Conservation (phyloP, 2,797 vertebrate species). For the Manis crassicaudata region DNA sequence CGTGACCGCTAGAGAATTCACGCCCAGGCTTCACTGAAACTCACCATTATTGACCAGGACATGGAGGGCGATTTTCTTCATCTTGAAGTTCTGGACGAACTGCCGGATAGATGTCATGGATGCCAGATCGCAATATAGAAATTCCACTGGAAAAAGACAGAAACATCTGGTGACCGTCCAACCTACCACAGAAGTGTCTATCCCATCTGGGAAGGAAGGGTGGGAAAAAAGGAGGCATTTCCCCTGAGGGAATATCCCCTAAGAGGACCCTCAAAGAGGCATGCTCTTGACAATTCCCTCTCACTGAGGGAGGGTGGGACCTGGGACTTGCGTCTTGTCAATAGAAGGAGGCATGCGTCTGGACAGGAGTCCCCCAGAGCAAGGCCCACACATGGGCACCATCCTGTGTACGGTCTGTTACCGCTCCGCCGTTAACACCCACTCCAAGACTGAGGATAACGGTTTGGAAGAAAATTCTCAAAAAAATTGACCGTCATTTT, state of each 20-base stretch:
- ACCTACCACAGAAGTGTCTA: accelerated
- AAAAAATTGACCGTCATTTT: neutral
- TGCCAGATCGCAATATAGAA: slow-evolving; percentile 91
- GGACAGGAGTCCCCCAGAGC: accelerated
- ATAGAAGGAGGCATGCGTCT: accelerated
- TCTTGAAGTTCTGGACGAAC: slow-evolving; percentile 89
- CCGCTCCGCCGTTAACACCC: accelerated
- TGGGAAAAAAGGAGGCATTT: too few relatives aligned
- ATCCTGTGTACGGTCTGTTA: accelerated
- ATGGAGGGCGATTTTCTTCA: slow-evolving; percentile 89
- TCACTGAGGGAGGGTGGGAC: too few relatives aligned
- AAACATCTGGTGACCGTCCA: neutral
- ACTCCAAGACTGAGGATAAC: accelerated
- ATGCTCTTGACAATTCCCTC: neutral
- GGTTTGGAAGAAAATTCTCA: neutral
- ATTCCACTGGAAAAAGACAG: slow-evolving; percentile 89
- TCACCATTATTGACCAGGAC: slow-evolving; percentile 95
- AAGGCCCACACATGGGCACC: accelerated
- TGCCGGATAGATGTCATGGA: slow-evolving; percentile 91
- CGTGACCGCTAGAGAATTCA: neutral
- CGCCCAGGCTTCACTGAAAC: neutral
- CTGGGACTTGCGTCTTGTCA: neutral
- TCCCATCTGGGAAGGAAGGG: neutral
- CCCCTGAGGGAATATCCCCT: accelerated
- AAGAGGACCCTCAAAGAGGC: neutral